Percentiles rank a stretch among this genome's conserved stretches.
phyloP scores from a whole-genome alignment of 1,140 invertebrate genomes.

The Penaeus japonicus region DNA sequence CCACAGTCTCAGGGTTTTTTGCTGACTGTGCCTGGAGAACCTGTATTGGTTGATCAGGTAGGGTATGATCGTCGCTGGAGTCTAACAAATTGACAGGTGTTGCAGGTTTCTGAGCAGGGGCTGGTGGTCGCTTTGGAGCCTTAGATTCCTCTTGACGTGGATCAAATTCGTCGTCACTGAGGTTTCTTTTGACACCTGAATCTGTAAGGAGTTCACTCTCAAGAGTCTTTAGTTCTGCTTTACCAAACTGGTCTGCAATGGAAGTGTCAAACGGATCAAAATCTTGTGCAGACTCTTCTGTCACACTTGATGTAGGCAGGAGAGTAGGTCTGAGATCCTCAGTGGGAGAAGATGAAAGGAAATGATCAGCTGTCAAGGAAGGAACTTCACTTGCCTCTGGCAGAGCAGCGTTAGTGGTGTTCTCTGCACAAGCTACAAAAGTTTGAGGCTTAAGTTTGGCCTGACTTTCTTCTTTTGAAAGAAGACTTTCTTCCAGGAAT shows the following conservation, averaged over 20 bases:
- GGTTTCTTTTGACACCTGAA: conserved; percentile 45
- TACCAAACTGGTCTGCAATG: conserved; percentile 74
- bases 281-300: conserved; percentile 63
- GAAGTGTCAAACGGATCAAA: conserved; percentile 86
- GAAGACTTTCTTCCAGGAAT: conserved; percentile 51
- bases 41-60: conserved; percentile 32
- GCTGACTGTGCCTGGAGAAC: conserved; percentile 38
- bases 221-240: conserved; percentile 70
- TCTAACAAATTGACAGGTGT: conserved; percentile 47
- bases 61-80: conserved; percentile 29
- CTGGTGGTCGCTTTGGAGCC: conserved; percentile 34
- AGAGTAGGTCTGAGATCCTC: conserved; percentile 63
- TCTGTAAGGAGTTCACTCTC: conserved; percentile 39
- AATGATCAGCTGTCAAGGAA: conserved; percentile 10
- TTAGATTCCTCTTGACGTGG: conserved; percentile 50
- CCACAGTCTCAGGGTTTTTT: conserved; percentile 16
- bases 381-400: conserved; percentile 17
- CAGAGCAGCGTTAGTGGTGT: not conserved
- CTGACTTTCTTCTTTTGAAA: not conserved
- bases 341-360: conserved; percentile 72
- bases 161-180: conserved; percentile 60
- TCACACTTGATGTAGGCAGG: conserved; percentile 13
- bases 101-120: conserved; percentile 16
- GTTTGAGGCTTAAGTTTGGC: not conserved
- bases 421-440: not conserved